These are phyloP conservation scores for Coptotermes formosanus DNA, from an alignment of 1,140 invertebrate genomes.

Conservation along the genomic window DNA sequence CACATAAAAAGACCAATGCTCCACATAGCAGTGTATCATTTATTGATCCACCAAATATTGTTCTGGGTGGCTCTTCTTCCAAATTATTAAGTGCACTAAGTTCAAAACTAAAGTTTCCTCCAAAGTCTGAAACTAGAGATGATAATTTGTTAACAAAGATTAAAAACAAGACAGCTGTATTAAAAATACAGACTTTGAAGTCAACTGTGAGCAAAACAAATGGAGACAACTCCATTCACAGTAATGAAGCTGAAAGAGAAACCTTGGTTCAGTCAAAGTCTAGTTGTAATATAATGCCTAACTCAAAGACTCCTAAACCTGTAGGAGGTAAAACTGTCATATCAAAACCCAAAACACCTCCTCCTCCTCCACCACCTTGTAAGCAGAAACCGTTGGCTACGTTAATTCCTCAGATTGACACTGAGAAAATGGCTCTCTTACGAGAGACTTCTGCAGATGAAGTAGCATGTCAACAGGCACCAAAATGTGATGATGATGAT, in stretches of 20 bases:
- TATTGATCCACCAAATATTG: conserved; percentile 39
- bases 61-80: conserved; percentile 42
- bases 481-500: conserved; percentile 41
- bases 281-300: not conserved
- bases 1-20: not conserved
- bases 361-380: conserved; percentile 37
- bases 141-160: conserved; percentile 47
- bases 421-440: conserved; percentile 44
- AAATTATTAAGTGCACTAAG: conserved; percentile 41
- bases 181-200: conserved; percentile 46
- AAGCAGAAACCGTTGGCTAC: conserved; percentile 22
- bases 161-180: conserved; percentile 45
- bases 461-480: conserved; percentile 43
- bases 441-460: conserved; percentile 46
- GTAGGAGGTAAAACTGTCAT: conserved; percentile 22
- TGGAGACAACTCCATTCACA: not conserved
- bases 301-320: conserved; percentile 14
- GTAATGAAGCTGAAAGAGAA: conserved; percentile 43
- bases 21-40: conserved; percentile 33
- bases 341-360: conserved; percentile 45
- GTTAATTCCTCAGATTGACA: conserved; percentile 18
- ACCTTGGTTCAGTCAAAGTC: conserved; percentile 42
- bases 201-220: conserved; percentile 20
- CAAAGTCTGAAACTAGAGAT: conserved; percentile 37
- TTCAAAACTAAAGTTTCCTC: conserved; percentile 25